Evolutionary conservation across 2,888 invertebrate genomes (phyloP).

Genomic region (Thereva nobilitata): DNA sequence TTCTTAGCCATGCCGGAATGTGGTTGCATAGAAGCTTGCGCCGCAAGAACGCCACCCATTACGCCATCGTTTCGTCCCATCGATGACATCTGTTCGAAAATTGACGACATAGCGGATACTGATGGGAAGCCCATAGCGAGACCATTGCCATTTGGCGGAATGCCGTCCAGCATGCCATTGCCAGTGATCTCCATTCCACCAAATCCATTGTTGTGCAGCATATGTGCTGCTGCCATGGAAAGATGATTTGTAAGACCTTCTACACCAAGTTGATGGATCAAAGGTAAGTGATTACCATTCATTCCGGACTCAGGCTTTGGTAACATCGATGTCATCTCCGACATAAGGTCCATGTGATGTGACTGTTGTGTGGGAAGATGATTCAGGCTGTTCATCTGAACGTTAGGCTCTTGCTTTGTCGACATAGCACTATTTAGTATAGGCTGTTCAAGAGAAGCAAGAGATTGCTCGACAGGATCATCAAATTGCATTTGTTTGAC

Average conservation of each 20-base stretch:
- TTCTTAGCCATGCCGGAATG: conserved; percentile 49
- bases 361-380: conserved; percentile 52
- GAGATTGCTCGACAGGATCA: conserved; percentile 72
- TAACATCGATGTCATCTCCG: conserved; percentile 45
- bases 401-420: conserved; percentile 57
- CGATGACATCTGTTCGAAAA: conserved; percentile 51
- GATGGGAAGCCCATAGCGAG: conserved; percentile 49
- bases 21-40: conserved; percentile 46
- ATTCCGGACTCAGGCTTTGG: conserved; percentile 51
- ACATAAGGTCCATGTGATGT: conserved; percentile 60
- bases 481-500: conserved; percentile 60
- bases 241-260: conserved; percentile 48
- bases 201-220: conserved; percentile 42
- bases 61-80: conserved; percentile 44
- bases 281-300: conserved; percentile 53
- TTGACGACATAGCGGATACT: conserved; percentile 45
- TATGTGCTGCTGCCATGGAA: conserved; percentile 48
- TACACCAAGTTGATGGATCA: conserved; percentile 51
- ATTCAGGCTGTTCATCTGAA: conserved; percentile 36
- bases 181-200: conserved; percentile 40
- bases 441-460: conserved; percentile 71
- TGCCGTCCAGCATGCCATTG: conserved; percentile 40
- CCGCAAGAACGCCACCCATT: conserved; percentile 44
- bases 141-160: conserved; percentile 51
- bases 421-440: conserved; percentile 54